Base-by-base conservation (phyloP, 1,140 invertebrate species). In the Polyergus mexicanus region DNA sequence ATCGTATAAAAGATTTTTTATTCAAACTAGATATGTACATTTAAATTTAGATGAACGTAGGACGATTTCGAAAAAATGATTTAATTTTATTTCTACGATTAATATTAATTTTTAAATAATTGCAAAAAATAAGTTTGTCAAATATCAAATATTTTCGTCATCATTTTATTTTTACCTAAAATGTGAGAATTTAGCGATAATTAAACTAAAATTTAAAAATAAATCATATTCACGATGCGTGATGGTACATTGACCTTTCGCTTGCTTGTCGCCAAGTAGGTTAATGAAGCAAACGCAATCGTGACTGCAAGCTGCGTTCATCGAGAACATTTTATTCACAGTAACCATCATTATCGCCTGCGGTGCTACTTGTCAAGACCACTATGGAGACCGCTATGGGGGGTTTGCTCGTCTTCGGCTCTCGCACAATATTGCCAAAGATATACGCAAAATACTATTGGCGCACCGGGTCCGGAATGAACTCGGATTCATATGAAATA, bases 401-500 rank as follows among this genome's bases (percentile, higher is more conserved):
- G 38, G 51, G 28, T 62, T 60, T 32, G 1, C 13, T 58, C 35
- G 54, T 10, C 25, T 62, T 41, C 56, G 16, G 28, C 56, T 71
- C 19, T 58, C 4, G 16, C 11, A 62, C 69, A 62, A 56, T 51
- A 62, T 75, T 75, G 69, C n/a, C n/a, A 51, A 35, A 74, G 69
- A 44, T 62, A 32, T 32, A 19, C 38, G 41, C 54, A 58, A 75
- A 74, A 74, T 74, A 74, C 54, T 69, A 69, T 74, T 74, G 56
- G 51, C 54, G 8, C 51, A 13, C 66, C 35, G 47, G 80, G 56
- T 19, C 47, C 28, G 1, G 13, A 19, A 22, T n/a, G 7, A 54
- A 44, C 38, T 3, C 16, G 10, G 69, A 60, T 56, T 54, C 44
- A 16, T 38, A 86, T 84, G 74, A 88, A 56, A 85, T 74, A 85